Evolutionary conservation across 1,140 invertebrate species (phyloP).

Genomic region (Polypedilum vanderplanki): DNA sequence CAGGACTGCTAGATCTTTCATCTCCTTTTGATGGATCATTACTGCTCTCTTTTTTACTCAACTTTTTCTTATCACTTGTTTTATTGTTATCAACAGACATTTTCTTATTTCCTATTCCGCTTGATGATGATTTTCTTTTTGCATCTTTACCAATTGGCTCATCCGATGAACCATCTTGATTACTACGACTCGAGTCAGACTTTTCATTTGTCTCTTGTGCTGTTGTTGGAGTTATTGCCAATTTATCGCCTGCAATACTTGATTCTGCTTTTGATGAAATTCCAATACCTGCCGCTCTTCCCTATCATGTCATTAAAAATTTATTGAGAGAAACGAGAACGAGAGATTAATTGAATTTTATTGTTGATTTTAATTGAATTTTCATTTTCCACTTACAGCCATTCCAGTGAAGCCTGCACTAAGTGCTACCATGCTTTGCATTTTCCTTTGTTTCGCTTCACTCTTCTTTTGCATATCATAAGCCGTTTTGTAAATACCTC

Average conservation of each 20-base stretch:
- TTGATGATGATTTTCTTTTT: constrained; percentile 15
- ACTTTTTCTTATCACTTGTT: constrained; percentile 32
- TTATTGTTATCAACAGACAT: constrained; percentile 32
- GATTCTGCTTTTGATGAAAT: constrained; percentile 65
- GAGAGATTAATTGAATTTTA: neutral
- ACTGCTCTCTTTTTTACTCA: constrained; percentile 46
- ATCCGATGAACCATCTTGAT: constrained; percentile 28
- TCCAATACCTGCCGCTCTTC: constrained; percentile 75
- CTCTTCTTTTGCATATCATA: constrained; percentile 98
- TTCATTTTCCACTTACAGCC: constrained; percentile 46
- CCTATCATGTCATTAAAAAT: constrained; percentile 36
- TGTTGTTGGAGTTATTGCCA: constrained; percentile 48
- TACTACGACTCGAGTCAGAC: constrained; percentile 10
- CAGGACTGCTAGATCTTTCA: constrained; percentile 88
- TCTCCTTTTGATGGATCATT: constrained; percentile 49
- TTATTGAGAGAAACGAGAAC: neutral
- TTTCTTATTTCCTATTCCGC: constrained; percentile 30
- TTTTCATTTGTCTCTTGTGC: constrained; percentile 32
- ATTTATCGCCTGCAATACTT: constrained; percentile 33
- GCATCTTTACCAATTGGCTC: constrained; percentile 27
- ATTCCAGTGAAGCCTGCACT: constrained; percentile 82
- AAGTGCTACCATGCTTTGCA: constrained; percentile 87
- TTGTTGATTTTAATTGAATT: neutral
- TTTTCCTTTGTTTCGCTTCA: constrained; percentile 87
- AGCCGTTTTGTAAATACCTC: constrained; percentile 96